A percentile compares a stretch with the other conserved stretches of the same genome.
These are phyloP conservation scores for Danio aesculapii DNA, from an alignment of 2,797 vertebrate species.

Conservation along the genomic window DNA sequence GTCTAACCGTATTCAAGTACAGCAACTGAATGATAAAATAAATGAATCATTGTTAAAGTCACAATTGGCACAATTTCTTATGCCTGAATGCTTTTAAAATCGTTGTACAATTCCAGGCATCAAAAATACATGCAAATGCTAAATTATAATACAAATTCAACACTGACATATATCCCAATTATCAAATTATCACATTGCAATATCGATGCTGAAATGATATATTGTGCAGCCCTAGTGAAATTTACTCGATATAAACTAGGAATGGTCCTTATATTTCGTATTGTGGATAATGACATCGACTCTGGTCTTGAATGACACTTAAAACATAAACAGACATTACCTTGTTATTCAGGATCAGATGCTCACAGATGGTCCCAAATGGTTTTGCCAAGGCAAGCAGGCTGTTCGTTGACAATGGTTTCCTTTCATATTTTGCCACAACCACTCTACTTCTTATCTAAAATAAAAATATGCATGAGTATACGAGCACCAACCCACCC, in stretches of 20 bases:
- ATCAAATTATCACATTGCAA: no score
- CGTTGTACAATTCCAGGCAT: no score
- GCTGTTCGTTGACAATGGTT: conserved; percentile 73
- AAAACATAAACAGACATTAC: conserved; percentile 54
- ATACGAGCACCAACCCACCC: not conserved
- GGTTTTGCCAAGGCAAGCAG: conserved; percentile 73
- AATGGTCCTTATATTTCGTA: not conserved
- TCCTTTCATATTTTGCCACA: conserved; percentile 78
- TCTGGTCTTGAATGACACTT: not conserved
- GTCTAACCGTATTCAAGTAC: no score
- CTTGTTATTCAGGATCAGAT: conserved; percentile 82
- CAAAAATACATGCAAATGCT: no score
- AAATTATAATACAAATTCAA: no score
- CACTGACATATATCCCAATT: no score
- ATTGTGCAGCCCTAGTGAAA: no score
- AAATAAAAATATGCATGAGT: conserved; percentile 5
- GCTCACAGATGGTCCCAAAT: conserved; percentile 76
- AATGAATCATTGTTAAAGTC: no score
- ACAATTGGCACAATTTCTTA: no score
- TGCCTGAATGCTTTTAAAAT: no score
- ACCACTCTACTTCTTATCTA: conserved; percentile 80
- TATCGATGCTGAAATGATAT: no score
- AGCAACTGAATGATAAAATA: no score
- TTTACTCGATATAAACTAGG: not conserved
- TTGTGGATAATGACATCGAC: not conserved